These are phyloP conservation scores for Heliconius hewitsoni DNA, from an alignment of 1,140 invertebrate species.

Conservation along the genomic window DNA sequence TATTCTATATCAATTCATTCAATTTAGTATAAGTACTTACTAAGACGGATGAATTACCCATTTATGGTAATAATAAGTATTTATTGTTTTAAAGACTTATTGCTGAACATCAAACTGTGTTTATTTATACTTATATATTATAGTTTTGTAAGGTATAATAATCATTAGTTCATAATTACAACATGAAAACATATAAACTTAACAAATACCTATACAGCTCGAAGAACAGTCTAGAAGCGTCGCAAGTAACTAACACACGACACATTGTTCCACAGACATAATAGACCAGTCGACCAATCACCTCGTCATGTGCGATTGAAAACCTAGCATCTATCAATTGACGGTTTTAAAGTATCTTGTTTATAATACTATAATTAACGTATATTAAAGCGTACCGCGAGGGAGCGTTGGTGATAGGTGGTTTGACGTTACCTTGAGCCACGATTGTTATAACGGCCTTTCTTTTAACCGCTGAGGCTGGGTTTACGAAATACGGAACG, in stretches of 20 bases:
- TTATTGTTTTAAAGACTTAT: neutral
- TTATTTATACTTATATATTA: neutral
- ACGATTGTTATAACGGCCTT: slow-evolving; percentile 41
- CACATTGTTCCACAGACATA: slow-evolving; percentile 16
- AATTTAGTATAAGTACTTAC: too few relatives aligned
- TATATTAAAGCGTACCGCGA: slow-evolving; percentile 29
- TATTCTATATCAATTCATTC: too few relatives aligned
- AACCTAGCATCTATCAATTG: slow-evolving; percentile 29
- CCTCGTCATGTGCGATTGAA: slow-evolving; percentile 18
- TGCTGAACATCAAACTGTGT: too few relatives aligned
- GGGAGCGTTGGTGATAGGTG: slow-evolving; percentile 39
- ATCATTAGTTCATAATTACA: neutral
- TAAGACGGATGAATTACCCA: neutral
- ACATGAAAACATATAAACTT: neutral
- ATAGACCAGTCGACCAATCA: slow-evolving; percentile 17
- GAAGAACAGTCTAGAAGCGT: neutral
- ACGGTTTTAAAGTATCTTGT: slow-evolving; percentile 31
- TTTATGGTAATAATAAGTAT: neutral
- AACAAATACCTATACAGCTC: neutral
- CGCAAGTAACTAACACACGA: neutral
- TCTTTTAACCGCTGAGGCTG: slow-evolving; percentile 34
- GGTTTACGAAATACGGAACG: slow-evolving; percentile 31
- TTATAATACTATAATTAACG: slow-evolving; percentile 40
- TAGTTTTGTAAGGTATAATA: neutral
- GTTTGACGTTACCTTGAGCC: slow-evolving; percentile 45